phyloP scores from a whole-genome alignment of 2,113 vertebrate species.

The Anhinga anhinga region DNA sequence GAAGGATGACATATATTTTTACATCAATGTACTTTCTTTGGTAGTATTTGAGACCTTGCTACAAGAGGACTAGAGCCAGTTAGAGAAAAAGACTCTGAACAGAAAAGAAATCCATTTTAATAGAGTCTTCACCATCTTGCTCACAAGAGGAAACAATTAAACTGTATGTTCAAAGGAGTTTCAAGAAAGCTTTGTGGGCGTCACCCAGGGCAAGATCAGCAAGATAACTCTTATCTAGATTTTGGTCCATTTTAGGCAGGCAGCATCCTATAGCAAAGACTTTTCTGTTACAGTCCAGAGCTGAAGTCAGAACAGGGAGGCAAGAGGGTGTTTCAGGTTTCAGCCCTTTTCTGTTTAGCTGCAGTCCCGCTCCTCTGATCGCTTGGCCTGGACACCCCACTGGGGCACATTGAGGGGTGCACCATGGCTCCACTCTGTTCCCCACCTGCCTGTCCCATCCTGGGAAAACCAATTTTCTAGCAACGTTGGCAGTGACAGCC shows the following conservation, averaged over 20 bases:
- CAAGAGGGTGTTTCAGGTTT: neutral
- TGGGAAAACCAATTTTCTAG: neutral
- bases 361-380: neutral
- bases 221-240: neutral
- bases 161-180: neutral
- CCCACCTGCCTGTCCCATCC: neutral
- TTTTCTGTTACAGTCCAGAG: neutral
- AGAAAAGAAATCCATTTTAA: neutral
- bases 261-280: neutral
- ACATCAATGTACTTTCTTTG: neutral
- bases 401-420: neutral
- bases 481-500: neutral
- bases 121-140: neutral
- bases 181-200: neutral
- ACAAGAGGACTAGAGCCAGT: neutral
- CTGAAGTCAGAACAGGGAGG: neutral
- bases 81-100: neutral
- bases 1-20: neutral
- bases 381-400: neutral
- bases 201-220: neutral
- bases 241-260: neutral
- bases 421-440: fast-evolving
- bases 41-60: neutral
- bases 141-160: neutral
- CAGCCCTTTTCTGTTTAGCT: neutral